A percentile compares a stretch with the other conserved stretches of the same genome.
Evolutionary conservation across 2,113 vertebrate genomes (phyloP).

Genomic region (Oxyura jamaicensis): DNA sequence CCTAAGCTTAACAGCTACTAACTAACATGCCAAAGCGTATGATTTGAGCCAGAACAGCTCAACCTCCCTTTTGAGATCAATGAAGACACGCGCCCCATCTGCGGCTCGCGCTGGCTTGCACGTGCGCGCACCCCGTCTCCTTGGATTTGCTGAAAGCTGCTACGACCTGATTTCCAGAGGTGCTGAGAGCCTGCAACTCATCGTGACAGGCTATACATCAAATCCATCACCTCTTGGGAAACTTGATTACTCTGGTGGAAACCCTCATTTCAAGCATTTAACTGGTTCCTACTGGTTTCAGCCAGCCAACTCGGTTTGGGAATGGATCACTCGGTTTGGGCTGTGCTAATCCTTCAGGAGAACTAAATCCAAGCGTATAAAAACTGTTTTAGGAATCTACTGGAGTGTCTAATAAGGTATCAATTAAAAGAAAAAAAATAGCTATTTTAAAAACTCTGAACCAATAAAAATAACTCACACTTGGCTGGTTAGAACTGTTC

Average conservation of each 20-base stretch:
- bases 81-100: background rate
- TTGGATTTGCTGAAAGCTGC: conserved; percentile 37
- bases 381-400: background rate
- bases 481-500: conserved; percentile 73
- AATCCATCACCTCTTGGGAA: conserved; percentile 66
- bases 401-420: background rate
- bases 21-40: conserved; percentile 5
- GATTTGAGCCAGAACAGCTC: conserved; percentile 28
- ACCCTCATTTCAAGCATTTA: conserved; percentile 49
- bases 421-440: conserved; percentile 15
- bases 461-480: conserved; percentile 77
- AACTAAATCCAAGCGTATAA: background rate
- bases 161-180: conserved; percentile 51
- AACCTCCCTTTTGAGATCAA: conserved; percentile 3
- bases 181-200: conserved; percentile 63
- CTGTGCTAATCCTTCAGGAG: background rate
- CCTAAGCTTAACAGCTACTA: conserved; percentile 11
- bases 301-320: background rate
- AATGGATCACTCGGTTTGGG: background rate
- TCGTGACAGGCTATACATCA: conserved; percentile 71
- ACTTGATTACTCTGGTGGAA: conserved; percentile 63
- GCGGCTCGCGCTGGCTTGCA: background rate
- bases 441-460: conserved; percentile 76
- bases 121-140: background rate
- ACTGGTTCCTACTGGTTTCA: conserved; percentile 67